Base-by-base conservation (phyloP, 2,888 invertebrate genomes). In the Thelaira solivaga region DNA sequence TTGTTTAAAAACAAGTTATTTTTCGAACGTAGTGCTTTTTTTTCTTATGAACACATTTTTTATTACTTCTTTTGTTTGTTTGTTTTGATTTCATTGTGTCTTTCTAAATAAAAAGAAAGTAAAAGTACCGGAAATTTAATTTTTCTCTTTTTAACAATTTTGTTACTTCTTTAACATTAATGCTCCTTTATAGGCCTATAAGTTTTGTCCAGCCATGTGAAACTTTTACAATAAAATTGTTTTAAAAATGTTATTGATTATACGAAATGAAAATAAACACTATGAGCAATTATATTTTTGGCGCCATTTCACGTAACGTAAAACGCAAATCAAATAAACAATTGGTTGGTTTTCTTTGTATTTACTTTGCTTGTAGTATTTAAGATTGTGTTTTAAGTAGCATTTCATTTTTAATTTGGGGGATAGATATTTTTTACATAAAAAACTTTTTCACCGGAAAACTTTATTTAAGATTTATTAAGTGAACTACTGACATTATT, bases 91-190 rank as follows among this genome's bases (percentile, higher is more conserved):
- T 29, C 8, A 61, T 67, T 68, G 45, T 31, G 26, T 55, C 2
- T 16, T 59, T 51, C 16, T 13, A 39, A 20, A 61, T 59, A 71
- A 61, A 47, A 71, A 49, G 51, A 45, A 71, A 78, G 74, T 74
- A 74, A 78, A 74, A 78, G 78, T 78, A 71, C 64, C 78, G 78
- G 78, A 78, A 78, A 74, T 49, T 47, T 61, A n/a, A 65, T 65
- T 5, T 41, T 57, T 26, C 22, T 8, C 5, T 49, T 1, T 41
- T 41, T 31, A 22, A 5, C 34, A 53, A 34, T 29, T 2, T 20
- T 61, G 24, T 5, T 57, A 51, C 26, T 59, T 26, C 55, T 71
- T 62, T 43, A 6, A 18, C 16, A 16, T 16, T 39, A 6, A 16
- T 18, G 7, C 22, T 34, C 6, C 6, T 20, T n/a, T n/a, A n/a